Percentiles rank a stretch among this genome's conserved stretches.
These are phyloP conservation scores for Crypturellus undulatus DNA, from an alignment of 2,113 vertebrate species.

Conservation along the genomic window DNA sequence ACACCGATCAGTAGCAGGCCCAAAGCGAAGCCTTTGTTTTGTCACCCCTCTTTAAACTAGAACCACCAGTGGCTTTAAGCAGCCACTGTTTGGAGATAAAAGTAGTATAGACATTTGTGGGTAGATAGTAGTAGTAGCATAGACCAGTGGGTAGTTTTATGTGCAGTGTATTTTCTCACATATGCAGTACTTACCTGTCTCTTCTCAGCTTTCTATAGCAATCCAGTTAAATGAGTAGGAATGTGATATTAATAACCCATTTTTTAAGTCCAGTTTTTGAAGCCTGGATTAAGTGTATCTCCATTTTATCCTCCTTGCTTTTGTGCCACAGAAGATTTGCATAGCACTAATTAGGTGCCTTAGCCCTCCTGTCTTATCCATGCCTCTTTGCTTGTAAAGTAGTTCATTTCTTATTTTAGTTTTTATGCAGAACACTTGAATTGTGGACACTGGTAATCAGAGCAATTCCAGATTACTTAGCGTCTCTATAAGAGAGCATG, in stretches of 20 bases:
- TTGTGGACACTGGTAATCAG: conserved; percentile 15
- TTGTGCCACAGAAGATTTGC: not conserved
- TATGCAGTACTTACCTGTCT: not conserved
- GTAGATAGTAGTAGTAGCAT: no score
- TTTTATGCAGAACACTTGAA: conserved; percentile 4
- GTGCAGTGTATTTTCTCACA: not conserved
- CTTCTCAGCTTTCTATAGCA: not conserved
- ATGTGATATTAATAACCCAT: not conserved
- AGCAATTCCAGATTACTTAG: conserved; percentile 12
- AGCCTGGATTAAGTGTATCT: conserved; percentile 16
- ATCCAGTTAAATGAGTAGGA: not conserved
- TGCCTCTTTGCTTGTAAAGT: conserved; percentile 18
- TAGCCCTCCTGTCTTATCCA: conserved; percentile 31
- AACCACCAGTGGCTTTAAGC: not conserved
- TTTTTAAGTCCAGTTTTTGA: conserved; percentile 8
- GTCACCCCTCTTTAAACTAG: not conserved
- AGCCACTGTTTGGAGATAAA: not conserved
- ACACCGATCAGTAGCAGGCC: not conserved
- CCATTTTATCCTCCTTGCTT: conserved; percentile 5
- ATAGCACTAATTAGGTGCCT: conserved; percentile 37
- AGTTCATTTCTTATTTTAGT: conserved; percentile 17
- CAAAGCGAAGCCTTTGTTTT: not conserved
- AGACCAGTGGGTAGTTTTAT: not conserved
- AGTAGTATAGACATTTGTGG: not conserved
- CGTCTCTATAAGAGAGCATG: not conserved